These are phyloP conservation scores for Blastobasis lacticolella DNA, from an alignment of 2,888 invertebrate genomes.

Conservation along the genomic window DNA sequence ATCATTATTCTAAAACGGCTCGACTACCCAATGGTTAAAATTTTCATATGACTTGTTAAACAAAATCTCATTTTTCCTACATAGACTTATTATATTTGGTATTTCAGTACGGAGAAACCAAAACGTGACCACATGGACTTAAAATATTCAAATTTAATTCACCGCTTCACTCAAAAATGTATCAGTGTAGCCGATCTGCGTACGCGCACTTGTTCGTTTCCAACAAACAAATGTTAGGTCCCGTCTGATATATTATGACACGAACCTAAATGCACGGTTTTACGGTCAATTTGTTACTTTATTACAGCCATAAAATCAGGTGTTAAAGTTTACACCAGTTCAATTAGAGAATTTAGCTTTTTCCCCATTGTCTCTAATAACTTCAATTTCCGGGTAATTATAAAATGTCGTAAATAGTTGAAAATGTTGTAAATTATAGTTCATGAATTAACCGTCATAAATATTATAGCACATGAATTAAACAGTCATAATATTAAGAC, in stretches of 20 bases:
- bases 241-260: slow-evolving; percentile 31
- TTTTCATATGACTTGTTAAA: too few species aligned
- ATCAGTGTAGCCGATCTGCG: slow-evolving; percentile 30
- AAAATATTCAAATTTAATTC: slow-evolving; percentile 38
- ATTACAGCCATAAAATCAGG: slow-evolving; percentile 43
- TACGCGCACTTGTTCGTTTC: slow-evolving; percentile 23
- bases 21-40: too few species aligned
- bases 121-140: too few species aligned
- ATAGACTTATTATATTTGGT: too few species aligned
- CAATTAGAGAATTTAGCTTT: slow-evolving; percentile 5
- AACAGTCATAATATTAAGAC: too few species aligned
- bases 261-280: slow-evolving; percentile 23
- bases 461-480: too few species aligned
- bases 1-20: too few species aligned
- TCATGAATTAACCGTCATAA: too few species aligned
- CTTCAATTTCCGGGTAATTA: neutral
- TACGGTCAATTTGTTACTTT: slow-evolving; percentile 43
- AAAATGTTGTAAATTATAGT: too few species aligned
- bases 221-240: slow-evolving; percentile 32
- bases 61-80: too few species aligned
- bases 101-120: too few species aligned
- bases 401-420: too few species aligned
- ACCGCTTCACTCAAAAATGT: slow-evolving; percentile 27
- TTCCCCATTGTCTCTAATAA: slow-evolving; percentile 7
- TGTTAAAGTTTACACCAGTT: slow-evolving; percentile 34